Evolutionary conservation across 2,888 invertebrate genomes (phyloP).

Genomic region (Dysmachus trigonus): DNA sequence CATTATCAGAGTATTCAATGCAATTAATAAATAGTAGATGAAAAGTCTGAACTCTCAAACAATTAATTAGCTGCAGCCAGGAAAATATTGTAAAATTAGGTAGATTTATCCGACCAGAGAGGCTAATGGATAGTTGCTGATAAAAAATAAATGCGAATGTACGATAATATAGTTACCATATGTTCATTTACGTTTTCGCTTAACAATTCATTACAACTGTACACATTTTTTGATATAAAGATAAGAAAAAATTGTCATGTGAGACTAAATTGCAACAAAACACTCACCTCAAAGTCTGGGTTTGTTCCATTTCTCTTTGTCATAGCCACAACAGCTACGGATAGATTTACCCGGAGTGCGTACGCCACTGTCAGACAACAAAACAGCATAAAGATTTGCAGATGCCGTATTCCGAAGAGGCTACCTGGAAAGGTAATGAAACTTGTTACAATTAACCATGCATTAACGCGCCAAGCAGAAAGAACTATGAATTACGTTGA

Average conservation of each 20-base stretch:
- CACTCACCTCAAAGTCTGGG: slow-evolving; percentile 36
- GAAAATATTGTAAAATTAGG: too few relatives aligned
- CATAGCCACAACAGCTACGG: slow-evolving; percentile 77
- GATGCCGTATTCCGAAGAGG: slow-evolving; percentile 68
- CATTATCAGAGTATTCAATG: too few relatives aligned
- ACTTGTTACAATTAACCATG: neutral
- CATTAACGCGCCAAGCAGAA: neutral
- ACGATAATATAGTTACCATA: neutral
- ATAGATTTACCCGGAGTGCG: slow-evolving; percentile 72
- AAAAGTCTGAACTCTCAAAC: too few relatives aligned
- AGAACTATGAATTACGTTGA: neutral
- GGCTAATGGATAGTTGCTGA: neutral
- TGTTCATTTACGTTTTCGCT: neutral
- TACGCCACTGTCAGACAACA: slow-evolving; percentile 68
- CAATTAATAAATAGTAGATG: too few relatives aligned
- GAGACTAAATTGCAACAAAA: neutral
- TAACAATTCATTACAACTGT: neutral
- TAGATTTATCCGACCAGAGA: too few relatives aligned
- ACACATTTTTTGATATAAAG: neutral
- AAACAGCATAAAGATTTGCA: slow-evolving; percentile 65
- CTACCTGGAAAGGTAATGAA: slow-evolving; percentile 49
- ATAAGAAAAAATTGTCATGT: neutral
- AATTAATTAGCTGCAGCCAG: too few relatives aligned
- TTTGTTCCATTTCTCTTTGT: slow-evolving; percentile 57
- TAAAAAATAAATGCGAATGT: neutral